Percentiles rank a stretch among this genome's conserved stretches.
These are phyloP conservation scores for Ooceraea biroi DNA, from an alignment of 1,140 invertebrate genomes.

Conservation along the genomic window DNA sequence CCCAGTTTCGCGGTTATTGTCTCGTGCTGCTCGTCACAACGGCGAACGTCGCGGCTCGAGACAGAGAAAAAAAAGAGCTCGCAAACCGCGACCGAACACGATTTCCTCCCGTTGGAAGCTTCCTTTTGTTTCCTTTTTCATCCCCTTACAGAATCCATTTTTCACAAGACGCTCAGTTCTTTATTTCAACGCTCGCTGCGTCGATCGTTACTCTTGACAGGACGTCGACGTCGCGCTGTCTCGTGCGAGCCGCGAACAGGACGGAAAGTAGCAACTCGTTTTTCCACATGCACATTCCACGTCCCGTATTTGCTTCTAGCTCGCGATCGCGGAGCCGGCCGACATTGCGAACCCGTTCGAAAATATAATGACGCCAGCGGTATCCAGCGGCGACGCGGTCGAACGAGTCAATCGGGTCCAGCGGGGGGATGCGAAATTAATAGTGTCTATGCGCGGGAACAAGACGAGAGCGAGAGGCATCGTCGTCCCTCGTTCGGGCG, in stretches of 20 bases:
- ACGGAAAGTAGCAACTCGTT: too few relatives aligned
- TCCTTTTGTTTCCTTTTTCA: too few relatives aligned
- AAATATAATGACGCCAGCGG: conserved; percentile 35
- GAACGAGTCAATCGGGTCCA: conserved; percentile 79
- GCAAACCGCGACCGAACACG: too few relatives aligned
- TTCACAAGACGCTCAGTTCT: too few relatives aligned
- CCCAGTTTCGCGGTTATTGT: conserved; percentile 19
- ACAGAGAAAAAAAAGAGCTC: conserved; percentile 13
- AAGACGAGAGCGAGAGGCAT: conserved; percentile 76
- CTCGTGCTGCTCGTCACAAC: not conserved
- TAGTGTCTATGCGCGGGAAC: conserved; percentile 83
- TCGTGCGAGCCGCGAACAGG: too few relatives aligned
- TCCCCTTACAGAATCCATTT: too few relatives aligned
- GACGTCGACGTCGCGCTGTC: too few relatives aligned
- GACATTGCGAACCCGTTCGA: conserved; percentile 5
- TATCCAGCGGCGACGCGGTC: conserved; percentile 53
- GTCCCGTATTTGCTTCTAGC: not conserved
- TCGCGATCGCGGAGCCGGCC: not conserved
- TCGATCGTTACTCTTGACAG: too few relatives aligned
- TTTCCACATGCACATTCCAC: too few relatives aligned
- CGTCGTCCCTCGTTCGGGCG: conserved; percentile 84
- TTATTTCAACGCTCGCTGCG: too few relatives aligned
- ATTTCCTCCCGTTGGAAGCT: not conserved
- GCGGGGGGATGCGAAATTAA: conserved; percentile 81
- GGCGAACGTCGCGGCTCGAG: not conserved